Base-by-base conservation (phyloP, 2,113 vertebrate species). In the Amblyornis subalaris region DNA sequence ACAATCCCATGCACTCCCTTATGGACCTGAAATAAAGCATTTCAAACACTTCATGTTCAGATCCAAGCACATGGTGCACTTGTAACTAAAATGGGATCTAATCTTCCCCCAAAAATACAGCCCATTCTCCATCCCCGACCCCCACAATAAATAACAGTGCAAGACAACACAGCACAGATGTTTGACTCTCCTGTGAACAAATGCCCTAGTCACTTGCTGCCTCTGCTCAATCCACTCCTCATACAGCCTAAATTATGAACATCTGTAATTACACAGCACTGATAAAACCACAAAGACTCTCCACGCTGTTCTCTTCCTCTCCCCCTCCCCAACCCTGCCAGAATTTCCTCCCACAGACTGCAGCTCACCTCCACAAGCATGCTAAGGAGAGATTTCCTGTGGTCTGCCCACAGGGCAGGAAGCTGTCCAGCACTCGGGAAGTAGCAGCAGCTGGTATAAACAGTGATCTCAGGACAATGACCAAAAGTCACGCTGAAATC, bases 391-490 rank as follows among this genome's bases (percentile, higher is more conserved):
- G 99, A 97, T 90, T 98, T 99, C 96, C 98, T 99, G 97, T 99
- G 99, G 84, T 99, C 99, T 35, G 97, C 96, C 99, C 99, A 99
- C 55, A 99, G 97, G 13, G 94, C 47, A 38, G 98, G 96, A 77
- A 99, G 98, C 65, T 99, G 98, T 33, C 98, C 98, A n/a, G 98
- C 97, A 1, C 98, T 96, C 2, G 99, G 99, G 84, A 99, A 99
- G 75, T 98, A 97, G 86, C 99, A 99, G 97, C 99, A 99, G 97
- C 99, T 97, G 4, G 98, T 99, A 48, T 99, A 99, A 36, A 99
- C 99, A 6, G 99, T 99, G 97, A 99, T 99, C 97, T 99, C 99
- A 6, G 99, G 99, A 96, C 99, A 99, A 47, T 98, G 99, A 42
- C 99, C 99, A 90, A 99, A 99, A 7, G 97, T 98, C 91, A 99